Evolutionary conservation across 2,113 vertebrate species (phyloP).

Genomic region (Melanotaenia duboulayi): DNA sequence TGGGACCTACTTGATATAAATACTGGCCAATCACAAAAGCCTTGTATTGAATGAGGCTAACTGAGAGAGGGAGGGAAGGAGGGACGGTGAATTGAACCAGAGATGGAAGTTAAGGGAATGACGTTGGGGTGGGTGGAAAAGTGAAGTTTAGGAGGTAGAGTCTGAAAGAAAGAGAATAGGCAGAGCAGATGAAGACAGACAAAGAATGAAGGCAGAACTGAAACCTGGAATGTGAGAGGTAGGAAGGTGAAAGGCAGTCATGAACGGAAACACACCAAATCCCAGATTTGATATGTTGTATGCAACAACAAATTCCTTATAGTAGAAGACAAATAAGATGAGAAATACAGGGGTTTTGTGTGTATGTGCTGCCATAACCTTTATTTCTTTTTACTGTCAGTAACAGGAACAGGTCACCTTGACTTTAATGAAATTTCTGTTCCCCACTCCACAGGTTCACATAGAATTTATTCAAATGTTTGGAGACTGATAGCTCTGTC

Average conservation of each 20-base stretch:
- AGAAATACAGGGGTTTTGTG: constrained; percentile 20
- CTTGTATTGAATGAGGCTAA: constrained; percentile 75
- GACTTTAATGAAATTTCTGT: constrained; percentile 44
- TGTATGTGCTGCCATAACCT: constrained; percentile 22
- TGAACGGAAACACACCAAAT: not conserved
- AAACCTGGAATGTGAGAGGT: constrained; percentile 27
- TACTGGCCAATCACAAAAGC: constrained; percentile 84
- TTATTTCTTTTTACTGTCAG: constrained; percentile 6
- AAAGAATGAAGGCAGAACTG: constrained; percentile 24
- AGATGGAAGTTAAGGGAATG: constrained; percentile 55
- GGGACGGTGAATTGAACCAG: constrained; percentile 54
- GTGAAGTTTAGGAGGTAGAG: constrained; percentile 31
- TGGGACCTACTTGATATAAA: constrained; percentile 87
- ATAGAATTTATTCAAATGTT: not conserved
- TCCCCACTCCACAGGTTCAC: constrained; percentile 21
- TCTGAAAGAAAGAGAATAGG: constrained; percentile 15
- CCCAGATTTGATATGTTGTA: not conserved
- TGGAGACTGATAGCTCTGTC: not conserved
- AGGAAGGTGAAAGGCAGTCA: constrained; percentile 7
- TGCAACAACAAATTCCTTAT: not conserved
- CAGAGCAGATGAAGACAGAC: constrained; percentile 33
- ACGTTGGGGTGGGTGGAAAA: constrained; percentile 47
- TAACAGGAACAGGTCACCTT: constrained; percentile 51
- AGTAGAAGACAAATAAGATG: constrained; percentile 7
- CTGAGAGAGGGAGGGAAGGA: constrained; percentile 48